Evolutionary conservation across 1,140 invertebrate genomes (phyloP), one percentile per base, ranked within the genome.

Genomic region (Popillia japonica): DNA sequence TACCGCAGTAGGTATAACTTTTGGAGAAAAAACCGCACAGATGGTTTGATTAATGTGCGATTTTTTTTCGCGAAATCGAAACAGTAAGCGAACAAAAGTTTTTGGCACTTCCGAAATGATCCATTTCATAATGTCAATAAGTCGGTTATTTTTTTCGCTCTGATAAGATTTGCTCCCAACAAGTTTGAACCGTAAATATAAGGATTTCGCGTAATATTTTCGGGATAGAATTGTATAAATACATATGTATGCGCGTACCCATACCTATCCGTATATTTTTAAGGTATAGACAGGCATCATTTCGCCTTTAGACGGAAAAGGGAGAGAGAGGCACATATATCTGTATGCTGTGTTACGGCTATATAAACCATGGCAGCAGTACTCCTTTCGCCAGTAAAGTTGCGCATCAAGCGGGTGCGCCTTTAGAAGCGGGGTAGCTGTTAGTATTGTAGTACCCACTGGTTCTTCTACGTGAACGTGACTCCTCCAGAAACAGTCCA

Each of bases 251-350:
- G 6, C 10, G 10, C 41, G 10, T 42, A 42, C 10, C 6, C 41
- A 48, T 48, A 14, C 44, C 44, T 10, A 48, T 48, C 44, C 44
- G 44, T 48, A 48, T 48, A 48, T 48, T 48, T 48, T 48, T 48
- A 48, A 48, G 44, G 44, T 48, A 11, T 48, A 48, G 44, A n/a
- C 17, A 48, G 17, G 44, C 44, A 14, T 48, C 11, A 48, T 48
- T 48, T 48, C 11, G 44, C 8, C 11, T 48, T 48, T 48, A 10
- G 44, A n/a, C 11, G 44, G 44, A 48, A 48, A n/a, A n/a, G n/a
- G 44, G 44, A 48, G 44, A 48, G 17, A 48, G 44, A 48, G 11
- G 44, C 11, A 8, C 11, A n/a, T 48, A 48, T 48, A 48, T 48
- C 44, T 48, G 11, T 48, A 48, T 48, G 44, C 44, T 14, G 11